phyloP scores from a whole-genome alignment of 1,140 invertebrate genomes.

The Drosophila nannoptera region DNA sequence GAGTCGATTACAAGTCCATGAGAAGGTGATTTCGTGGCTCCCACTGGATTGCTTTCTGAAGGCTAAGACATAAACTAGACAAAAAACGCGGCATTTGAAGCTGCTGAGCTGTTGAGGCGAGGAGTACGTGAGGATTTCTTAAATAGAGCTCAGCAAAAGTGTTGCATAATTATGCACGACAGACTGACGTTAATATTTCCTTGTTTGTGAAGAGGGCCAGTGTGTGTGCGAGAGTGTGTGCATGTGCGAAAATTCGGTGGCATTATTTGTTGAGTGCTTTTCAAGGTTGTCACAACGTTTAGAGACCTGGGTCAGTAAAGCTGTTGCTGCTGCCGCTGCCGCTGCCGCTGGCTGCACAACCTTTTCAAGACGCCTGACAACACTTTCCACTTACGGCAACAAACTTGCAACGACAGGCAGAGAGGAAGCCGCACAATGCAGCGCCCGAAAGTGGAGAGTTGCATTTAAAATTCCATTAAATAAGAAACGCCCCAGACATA shows the following conservation, averaged over 20 bases:
- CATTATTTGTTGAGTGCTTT: constrained; percentile 70
- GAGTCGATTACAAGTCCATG: no score
- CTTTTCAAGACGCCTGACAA: constrained; percentile 44
- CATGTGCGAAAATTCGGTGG: constrained; percentile 10
- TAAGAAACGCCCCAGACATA: constrained; percentile 20
- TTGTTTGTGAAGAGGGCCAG: neutral
- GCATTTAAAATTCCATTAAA: constrained; percentile 48
- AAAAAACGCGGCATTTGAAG: neutral
- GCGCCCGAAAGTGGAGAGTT: constrained; percentile 17
- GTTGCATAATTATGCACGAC: constrained; percentile 49
- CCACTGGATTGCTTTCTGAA: no score
- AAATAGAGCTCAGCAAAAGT: constrained; percentile 4
- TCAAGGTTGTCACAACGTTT: constrained; percentile 58
- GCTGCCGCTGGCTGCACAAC: neutral
- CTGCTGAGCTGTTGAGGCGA: constrained; percentile 5
- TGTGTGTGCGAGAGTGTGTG: neutral
- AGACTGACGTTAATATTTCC: constrained; percentile 23
- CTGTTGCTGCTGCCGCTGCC: neutral
- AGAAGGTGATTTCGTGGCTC: no score
- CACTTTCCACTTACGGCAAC: constrained; percentile 57
- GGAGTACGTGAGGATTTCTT: constrained; percentile 42
- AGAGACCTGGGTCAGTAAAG: constrained; percentile 29
- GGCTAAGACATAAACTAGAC: no score
- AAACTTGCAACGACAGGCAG: constrained; percentile 24
- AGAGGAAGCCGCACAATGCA: constrained; percentile 23